phyloP scores from a whole-genome alignment of 2,113 vertebrate genomes.

The Ammodytes dubius region DNA sequence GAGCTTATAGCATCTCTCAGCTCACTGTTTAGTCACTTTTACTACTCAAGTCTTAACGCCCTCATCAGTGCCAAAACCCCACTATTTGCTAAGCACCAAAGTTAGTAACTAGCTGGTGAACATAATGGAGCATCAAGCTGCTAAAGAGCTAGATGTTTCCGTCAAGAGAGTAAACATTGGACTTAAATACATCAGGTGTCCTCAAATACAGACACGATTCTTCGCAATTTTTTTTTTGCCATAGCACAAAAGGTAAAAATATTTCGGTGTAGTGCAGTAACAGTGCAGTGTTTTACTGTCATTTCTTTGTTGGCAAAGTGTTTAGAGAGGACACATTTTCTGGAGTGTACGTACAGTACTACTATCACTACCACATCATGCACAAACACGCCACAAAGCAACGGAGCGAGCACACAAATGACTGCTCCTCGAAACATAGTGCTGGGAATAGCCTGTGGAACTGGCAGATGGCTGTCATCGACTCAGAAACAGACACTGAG shows the following conservation, averaged over 20 bases:
- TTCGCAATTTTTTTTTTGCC: too few relatives aligned
- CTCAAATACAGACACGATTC: too few relatives aligned
- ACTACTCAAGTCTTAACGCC: not conserved
- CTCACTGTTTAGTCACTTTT: not conserved
- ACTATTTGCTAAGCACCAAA: not conserved
- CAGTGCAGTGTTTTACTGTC: not conserved
- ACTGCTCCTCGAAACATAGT: slow-evolving; percentile 10
- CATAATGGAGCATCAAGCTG: not conserved
- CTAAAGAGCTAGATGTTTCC: not conserved
- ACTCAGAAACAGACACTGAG: slow-evolving; percentile 54
- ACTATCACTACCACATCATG: not conserved
- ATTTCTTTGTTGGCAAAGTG: not conserved
- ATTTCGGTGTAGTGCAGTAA: not conserved
- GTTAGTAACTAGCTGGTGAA: not conserved
- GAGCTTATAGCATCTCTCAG: not conserved
- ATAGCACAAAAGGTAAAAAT: not conserved
- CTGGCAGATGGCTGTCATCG: slow-evolving; percentile 76
- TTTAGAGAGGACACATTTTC: not conserved
- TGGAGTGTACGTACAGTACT: slow-evolving; percentile 9
- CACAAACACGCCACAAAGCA: slow-evolving; percentile 37
- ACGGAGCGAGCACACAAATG: slow-evolving; percentile 21
- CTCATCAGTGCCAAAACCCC: not conserved
- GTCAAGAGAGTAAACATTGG: not conserved
- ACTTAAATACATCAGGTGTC: not conserved
- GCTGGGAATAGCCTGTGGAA: slow-evolving; percentile 61